These are phyloP conservation scores for Andinoacara biseriatus DNA, from an alignment of 2,113 vertebrate species.

Conservation along the genomic window DNA sequence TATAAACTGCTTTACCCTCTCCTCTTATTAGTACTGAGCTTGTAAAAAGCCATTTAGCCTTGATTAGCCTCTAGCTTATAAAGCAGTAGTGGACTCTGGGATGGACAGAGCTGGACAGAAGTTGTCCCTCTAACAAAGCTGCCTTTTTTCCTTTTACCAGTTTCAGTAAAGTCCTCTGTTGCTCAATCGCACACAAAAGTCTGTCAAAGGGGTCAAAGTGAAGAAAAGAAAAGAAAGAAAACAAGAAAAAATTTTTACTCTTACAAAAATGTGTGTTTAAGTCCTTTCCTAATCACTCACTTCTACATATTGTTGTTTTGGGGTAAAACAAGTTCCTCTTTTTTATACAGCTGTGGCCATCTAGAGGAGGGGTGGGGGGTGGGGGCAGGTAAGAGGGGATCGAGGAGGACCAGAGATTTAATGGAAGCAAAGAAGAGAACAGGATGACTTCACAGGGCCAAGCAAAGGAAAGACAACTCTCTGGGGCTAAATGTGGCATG, in stretches of 20 bases:
- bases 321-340: constrained; percentile 61
- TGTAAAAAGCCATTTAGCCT: constrained; percentile 91
- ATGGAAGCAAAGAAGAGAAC: constrained; percentile 29
- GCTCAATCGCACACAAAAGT: constrained; percentile 9
- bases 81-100: constrained; percentile 70
- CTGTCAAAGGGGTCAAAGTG: background rate
- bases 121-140: constrained; percentile 44
- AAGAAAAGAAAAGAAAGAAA: background rate
- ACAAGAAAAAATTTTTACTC: constrained; percentile 37
- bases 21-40: constrained; percentile 83
- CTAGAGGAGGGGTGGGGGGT: background rate
- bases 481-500: constrained; percentile 42
- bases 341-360: constrained; percentile 19
- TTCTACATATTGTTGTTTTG: constrained; percentile 49
- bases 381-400: background rate
- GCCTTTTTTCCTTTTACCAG: constrained; percentile 63
- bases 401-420: constrained; percentile 34
- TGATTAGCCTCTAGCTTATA: constrained; percentile 87
- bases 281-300: background rate
- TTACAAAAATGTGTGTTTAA: constrained; percentile 12
- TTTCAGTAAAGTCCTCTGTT: constrained; percentile 64
- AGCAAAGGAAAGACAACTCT: constrained; percentile 49
- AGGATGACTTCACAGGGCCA: constrained; percentile 50
- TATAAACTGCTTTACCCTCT: constrained; percentile 81
- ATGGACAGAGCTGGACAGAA: constrained; percentile 23